Conservation (phyloP, 2,888 invertebrate genomes). For the Cheilosia grossa region DNA sequence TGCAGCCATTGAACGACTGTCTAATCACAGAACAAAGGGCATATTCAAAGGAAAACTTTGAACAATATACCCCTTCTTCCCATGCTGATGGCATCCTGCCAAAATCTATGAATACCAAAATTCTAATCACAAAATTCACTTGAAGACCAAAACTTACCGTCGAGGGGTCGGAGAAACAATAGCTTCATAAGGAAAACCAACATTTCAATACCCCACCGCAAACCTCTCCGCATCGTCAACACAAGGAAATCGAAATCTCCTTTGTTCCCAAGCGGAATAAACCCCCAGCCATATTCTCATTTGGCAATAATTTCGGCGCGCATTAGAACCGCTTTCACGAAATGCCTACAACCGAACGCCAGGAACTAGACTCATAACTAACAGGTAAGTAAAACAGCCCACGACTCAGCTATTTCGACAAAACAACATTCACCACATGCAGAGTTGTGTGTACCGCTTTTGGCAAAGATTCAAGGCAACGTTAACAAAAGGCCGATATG, state of each 20-base stretch:
- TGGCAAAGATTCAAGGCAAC: conserved; percentile 37
- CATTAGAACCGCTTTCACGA: conserved; percentile 31
- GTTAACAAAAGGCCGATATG: conserved; percentile 32
- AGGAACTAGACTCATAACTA: conserved; percentile 44
- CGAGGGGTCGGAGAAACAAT: conserved; percentile 16
- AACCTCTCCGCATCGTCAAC: conserved; percentile 21
- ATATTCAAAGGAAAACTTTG: conserved; percentile 14
- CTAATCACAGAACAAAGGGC: conserved; percentile 23
- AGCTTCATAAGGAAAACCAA: conserved; percentile 57
- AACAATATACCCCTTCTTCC: conserved; percentile 20
- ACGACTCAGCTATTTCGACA: conserved; percentile 1
- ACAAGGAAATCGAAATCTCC: conserved; percentile 48
- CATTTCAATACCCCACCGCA: conserved; percentile 45
- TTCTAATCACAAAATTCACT: conserved; percentile 53
- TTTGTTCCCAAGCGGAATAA: conserved; percentile 15
- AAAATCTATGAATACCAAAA: conserved; percentile 41
- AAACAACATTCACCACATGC: not conserved
- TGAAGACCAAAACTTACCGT: conserved; percentile 8
- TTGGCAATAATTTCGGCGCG: conserved; percentile 33
- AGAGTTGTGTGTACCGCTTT: not conserved
- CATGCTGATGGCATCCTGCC: conserved; percentile 6
- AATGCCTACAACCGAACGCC: conserved; percentile 29
- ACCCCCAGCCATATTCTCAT: not conserved
- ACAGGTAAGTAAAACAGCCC: conserved; percentile 57
- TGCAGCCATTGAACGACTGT: not conserved